These are phyloP conservation scores for Poecilia gillii DNA, from an alignment of 2,797 vertebrate genomes.

Conservation along the genomic window DNA sequence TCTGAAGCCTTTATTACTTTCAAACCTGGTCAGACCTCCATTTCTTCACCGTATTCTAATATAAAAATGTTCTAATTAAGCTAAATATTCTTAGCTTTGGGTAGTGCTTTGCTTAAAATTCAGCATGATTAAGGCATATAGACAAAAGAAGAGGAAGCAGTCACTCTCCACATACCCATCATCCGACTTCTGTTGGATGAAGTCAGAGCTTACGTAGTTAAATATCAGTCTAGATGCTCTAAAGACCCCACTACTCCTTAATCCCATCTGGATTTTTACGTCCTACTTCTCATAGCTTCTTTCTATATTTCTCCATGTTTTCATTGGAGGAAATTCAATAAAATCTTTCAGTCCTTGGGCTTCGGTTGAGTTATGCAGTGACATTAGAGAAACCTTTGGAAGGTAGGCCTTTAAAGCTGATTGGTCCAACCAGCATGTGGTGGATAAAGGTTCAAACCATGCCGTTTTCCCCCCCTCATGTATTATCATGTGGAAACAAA, in stretches of 20 bases:
- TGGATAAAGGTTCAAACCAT: not conserved
- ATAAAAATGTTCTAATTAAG: slow-evolving; percentile 11
- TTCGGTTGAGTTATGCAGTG: not conserved
- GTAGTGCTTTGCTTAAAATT: slow-evolving; percentile 10
- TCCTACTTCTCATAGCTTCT: not conserved
- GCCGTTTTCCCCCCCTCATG: not conserved
- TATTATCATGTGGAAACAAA: not conserved
- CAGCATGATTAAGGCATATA: slow-evolving; percentile 13
- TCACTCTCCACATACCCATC: slow-evolving; percentile 4
- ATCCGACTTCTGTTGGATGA: slow-evolving; percentile 38
- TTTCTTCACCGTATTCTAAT: slow-evolving; percentile 4
- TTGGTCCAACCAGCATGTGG: not conserved
- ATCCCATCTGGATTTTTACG: slow-evolving; percentile 49
- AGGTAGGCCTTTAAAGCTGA: not conserved
- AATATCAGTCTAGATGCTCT: slow-evolving; percentile 42
- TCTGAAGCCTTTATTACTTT: not conserved
- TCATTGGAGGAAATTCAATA: slow-evolving; percentile 13
- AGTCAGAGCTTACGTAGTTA: slow-evolving; percentile 47
- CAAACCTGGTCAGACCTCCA: not conserved
- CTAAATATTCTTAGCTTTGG: slow-evolving; percentile 1
- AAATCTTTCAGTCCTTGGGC: not conserved
- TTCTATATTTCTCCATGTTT: not conserved
- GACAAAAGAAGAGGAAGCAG: slow-evolving; percentile 15
- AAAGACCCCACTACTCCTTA: slow-evolving; percentile 44
- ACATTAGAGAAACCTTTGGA: slow-evolving; percentile 1